Percentiles rank a stretch among this genome's conserved stretches.
These are phyloP conservation scores for Setophaga kirtlandii DNA, from an alignment of 2,113 vertebrate genomes.

Conservation along the genomic window DNA sequence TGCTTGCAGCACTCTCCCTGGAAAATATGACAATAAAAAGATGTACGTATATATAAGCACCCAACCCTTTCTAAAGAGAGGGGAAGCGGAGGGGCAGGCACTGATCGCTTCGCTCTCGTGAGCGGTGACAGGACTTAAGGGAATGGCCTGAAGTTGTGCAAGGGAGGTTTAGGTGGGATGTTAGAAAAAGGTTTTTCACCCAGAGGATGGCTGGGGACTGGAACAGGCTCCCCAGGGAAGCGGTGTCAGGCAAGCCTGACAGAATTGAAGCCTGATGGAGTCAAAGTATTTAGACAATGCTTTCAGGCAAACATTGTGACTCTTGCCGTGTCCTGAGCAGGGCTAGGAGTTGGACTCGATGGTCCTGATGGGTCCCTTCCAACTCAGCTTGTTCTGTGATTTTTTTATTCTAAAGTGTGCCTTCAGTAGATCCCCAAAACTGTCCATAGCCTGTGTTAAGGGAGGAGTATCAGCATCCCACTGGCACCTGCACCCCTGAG, in stretches of 20 bases:
- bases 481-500: rapidly evolving
- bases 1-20: not conserved
- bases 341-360: not conserved
- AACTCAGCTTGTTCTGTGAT: not conserved
- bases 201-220: not conserved
- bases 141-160: not conserved
- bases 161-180: not conserved
- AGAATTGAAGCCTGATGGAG: not conserved
- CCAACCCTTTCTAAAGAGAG: rapidly evolving
- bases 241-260: not conserved
- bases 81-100: not conserved
- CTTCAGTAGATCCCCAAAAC: not conserved
- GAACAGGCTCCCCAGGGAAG: not conserved
- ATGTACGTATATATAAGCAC: rapidly evolving
- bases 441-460: rapidly evolving
- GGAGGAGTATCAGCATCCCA: not conserved
- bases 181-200: not conserved
- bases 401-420: not conserved
- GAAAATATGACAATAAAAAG: not conserved
- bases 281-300: no score
- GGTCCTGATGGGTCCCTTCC: not conserved
- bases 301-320: not conserved
- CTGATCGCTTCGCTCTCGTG: not conserved
- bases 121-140: not conserved
- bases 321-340: not conserved